Evolutionary conservation across 2,888 invertebrate genomes (phyloP).

Genomic region (Galerucella pusilla): DNA sequence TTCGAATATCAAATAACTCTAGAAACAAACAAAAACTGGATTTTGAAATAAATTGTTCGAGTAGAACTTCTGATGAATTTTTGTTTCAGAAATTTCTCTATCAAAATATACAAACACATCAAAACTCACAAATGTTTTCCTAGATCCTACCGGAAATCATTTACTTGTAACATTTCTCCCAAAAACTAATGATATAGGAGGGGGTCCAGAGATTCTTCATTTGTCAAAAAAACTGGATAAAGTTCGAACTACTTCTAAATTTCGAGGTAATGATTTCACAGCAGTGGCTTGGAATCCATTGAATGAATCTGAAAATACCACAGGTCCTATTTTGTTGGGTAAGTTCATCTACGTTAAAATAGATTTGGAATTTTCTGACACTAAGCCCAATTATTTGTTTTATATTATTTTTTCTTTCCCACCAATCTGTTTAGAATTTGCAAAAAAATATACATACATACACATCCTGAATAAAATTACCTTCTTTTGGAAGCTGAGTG

Average conservation of each 20-base stretch:
- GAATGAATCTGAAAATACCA: conserved; percentile 75
- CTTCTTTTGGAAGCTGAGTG: too few relatives aligned
- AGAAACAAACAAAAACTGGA: too few relatives aligned
- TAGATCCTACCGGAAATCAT: conserved; percentile 91
- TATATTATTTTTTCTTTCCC: too few relatives aligned
- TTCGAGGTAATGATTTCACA: conserved; percentile 84
- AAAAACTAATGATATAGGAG: conserved; percentile 64
- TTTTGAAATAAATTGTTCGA: too few relatives aligned
- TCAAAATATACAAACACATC: conserved; percentile 73
- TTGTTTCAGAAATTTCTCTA: conserved; percentile 77
- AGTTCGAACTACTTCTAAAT: conserved; percentile 74
- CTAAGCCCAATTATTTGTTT: too few relatives aligned
- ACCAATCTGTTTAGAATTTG: too few relatives aligned
- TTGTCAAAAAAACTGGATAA: conserved; percentile 81
- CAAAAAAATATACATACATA: too few relatives aligned
- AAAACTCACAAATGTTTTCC: conserved; percentile 75
- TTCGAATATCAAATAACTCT: too few relatives aligned
- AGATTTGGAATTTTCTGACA: too few relatives aligned
- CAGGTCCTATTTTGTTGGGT: conserved; percentile 83
- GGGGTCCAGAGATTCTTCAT: conserved; percentile 81
- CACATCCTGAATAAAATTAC: too few relatives aligned
- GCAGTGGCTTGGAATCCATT: conserved; percentile 90
- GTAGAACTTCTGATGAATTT: conserved; percentile 16
- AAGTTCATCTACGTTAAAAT: conserved; percentile 25
- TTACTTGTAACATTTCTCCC: conserved; percentile 80